Percentiles rank a stretch among this genome's conserved stretches.
Evolutionary conservation across 2,888 invertebrate genomes (phyloP).

Genomic region (Dilophus febrilis): DNA sequence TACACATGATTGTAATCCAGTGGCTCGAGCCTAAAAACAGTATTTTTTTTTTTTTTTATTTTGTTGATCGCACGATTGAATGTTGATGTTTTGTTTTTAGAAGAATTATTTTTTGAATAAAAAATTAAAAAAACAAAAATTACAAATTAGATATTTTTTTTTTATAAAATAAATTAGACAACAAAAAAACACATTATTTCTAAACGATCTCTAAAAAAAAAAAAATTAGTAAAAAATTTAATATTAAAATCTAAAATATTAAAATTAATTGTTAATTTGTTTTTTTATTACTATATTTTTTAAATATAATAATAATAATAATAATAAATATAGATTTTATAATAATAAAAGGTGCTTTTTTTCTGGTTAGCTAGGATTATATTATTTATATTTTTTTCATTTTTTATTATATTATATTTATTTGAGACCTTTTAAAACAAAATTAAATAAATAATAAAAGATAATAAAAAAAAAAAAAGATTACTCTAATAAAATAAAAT

Average conservation of each 20-base stretch:
- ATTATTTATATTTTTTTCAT: background rate
- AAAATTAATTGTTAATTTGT: too few species aligned
- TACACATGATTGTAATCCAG: slow-evolving; percentile 87
- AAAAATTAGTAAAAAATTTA: too few species aligned
- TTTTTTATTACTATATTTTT: too few species aligned
- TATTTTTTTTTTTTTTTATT: background rate
- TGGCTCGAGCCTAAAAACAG: slow-evolving; percentile 72
- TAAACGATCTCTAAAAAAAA: too few species aligned
- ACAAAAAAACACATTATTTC: too few species aligned
- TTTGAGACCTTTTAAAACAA: background rate
- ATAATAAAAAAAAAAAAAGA: slow-evolving; percentile 16
- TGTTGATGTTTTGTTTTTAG: background rate
- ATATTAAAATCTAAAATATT: too few species aligned
- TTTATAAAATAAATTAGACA: background rate
- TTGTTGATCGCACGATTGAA: background rate
- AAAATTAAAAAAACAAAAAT: background rate
- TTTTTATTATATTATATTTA: background rate
- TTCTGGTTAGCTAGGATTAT: slow-evolving; percentile 15
- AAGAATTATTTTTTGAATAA: background rate
- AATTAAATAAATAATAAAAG: slow-evolving; percentile 9
- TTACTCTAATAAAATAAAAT: slow-evolving; percentile 23
- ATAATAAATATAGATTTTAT: background rate
- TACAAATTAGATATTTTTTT: background rate
- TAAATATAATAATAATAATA: too few species aligned
- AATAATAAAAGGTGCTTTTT: slow-evolving; percentile 13